Base-by-base conservation (phyloP, 1,140 invertebrate species). In the Drosophila mojavensis region DNA sequence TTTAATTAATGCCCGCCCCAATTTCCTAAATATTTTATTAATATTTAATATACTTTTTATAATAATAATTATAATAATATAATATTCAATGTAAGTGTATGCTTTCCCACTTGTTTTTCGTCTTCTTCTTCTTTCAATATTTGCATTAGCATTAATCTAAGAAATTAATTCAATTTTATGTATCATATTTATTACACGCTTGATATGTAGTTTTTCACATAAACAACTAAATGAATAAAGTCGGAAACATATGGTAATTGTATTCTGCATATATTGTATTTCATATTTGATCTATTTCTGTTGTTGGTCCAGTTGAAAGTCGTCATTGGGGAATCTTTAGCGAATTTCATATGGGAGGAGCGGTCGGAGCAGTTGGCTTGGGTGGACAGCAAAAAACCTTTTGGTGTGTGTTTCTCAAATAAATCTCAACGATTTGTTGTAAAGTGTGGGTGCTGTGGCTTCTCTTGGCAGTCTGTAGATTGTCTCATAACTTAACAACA, bases 391-490 rank as follows among this genome's bases (percentile, higher is more conserved):
- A 33, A 60, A 60, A 72, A 72, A 67, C 54, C 28, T 20, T 67
- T 66, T 2, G 2, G 5, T 33, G 0, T 33, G 30, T 43, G n/a
- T 43, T 47, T 50, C 45, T 15, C 20, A 39, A 47, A 43, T 39
- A 3, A 41, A 62, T 63, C 67, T 62, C 53, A 24, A 24, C 20
- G 20, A 24, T 24, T 2, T 24, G 20, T 33, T 33, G 33, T 33
- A 33, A 6, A 54, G 50, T 17, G 58, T 81, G 76, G 65, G 76
- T 65, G 41, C 30, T 33, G 28, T 13, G 41, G 5, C 43, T 73
- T 76, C 68, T 48, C 55, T 80, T 72, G 80, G 84, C 84, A 88
- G 84, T 88, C 80, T 89, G 80, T 89, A 83, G 84, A 88, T 88
- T 88, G 84, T 88, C 84, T 80, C 48, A 67, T 75, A 88, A 86